These are phyloP conservation scores for Pristionchus entomophagus DNA, from an alignment of 2,888 invertebrate genomes.

Conservation along the genomic window DNA sequence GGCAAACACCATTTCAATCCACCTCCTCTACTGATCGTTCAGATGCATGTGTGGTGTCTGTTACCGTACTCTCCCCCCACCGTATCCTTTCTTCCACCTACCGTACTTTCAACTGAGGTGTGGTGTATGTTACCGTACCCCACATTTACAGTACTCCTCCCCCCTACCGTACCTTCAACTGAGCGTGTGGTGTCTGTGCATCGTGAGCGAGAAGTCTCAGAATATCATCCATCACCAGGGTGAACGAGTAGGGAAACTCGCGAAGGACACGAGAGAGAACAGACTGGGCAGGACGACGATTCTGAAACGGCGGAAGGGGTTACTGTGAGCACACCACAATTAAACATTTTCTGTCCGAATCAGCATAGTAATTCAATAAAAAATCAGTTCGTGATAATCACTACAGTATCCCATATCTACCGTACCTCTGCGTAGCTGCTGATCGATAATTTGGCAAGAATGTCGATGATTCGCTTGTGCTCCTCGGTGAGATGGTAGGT, in stretches of 20 bases:
- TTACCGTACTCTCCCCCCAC: background rate
- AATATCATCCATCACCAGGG: conserved; percentile 82
- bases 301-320: conserved; percentile 48
- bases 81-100: background rate
- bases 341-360: background rate
- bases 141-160: background rate
- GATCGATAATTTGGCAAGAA: conserved; percentile 82
- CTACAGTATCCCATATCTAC: background rate
- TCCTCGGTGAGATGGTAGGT: conserved; percentile 80
- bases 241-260: conserved; percentile 84
- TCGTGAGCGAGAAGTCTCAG: conserved; percentile 80
- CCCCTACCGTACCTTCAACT: conserved; percentile 81
- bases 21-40: too few species aligned
- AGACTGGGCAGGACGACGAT: conserved; percentile 59
- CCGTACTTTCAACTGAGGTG: too few species aligned
- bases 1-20: too few species aligned
- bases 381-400: background rate
- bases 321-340: background rate
- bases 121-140: too few species aligned
- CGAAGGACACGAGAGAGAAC: conserved; percentile 55
- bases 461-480: conserved; percentile 81
- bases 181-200: conserved; percentile 82
- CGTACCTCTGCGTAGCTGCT: conserved; percentile 83
- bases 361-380: background rate
- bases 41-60: too few species aligned